A percentile compares a stretch with the other conserved stretches of the same genome.
These are phyloP conservation scores for Pedionomus torquatus DNA, from an alignment of 2,113 vertebrate species.

Conservation along the genomic window DNA sequence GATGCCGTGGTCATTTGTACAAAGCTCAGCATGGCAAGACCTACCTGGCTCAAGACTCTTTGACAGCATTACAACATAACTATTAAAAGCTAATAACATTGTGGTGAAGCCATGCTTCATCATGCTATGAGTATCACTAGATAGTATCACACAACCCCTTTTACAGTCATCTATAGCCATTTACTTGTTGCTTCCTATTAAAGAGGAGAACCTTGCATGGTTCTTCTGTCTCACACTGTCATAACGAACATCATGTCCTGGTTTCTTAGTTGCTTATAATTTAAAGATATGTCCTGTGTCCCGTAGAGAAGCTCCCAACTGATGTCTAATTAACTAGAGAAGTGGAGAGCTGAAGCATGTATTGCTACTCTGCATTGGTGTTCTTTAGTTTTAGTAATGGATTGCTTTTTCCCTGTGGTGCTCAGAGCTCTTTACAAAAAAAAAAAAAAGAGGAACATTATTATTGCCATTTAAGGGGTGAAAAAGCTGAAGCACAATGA, in stretches of 20 bases:
- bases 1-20: neutral
- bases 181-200: neutral
- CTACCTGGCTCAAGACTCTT: neutral
- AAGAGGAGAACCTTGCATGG: neutral
- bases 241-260: accelerated
- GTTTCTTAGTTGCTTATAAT: neutral
- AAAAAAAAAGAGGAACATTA: neutral
- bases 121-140: neutral
- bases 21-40: neutral
- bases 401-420: neutral
- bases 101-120: neutral
- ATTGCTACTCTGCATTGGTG: neutral
- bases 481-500: neutral
- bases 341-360: neutral
- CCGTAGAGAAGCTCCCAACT: neutral
- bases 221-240: neutral
- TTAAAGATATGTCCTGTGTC: neutral
- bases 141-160: neutral
- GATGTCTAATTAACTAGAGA: neutral
- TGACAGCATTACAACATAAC: neutral
- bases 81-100: neutral
- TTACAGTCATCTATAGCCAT: neutral
- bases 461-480: neutral
- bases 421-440: neutral
- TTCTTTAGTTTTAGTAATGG: neutral